Evolutionary conservation across 2,888 invertebrate species (phyloP), one percentile per base, ranked within the genome.

Genomic region (Meiosimyza decipiens): DNA sequence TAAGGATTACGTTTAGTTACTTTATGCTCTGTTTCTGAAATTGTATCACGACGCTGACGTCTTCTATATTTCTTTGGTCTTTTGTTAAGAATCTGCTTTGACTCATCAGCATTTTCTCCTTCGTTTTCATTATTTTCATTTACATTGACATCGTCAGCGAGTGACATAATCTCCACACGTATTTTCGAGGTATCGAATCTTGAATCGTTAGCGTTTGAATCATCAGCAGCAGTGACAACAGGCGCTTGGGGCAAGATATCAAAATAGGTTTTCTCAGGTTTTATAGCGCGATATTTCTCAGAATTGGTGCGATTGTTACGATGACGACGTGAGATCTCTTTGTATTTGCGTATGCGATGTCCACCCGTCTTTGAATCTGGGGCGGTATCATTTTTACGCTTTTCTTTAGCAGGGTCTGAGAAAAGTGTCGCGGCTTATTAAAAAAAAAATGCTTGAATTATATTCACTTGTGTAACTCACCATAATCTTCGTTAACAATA

Each of bases 401-500:
- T 80, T 3, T 74, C 73, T 15, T 81, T 80, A n/a, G 12, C 76
- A 16, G 83, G 82, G 73, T 80, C 83, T 84, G 59, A 11, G 9
- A 18, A 59, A n/a, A 40, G 50, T 40, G 28, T 11, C 3, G 5
- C 16, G 13, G 18, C 13, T 71, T 71, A 60, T 69, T 15, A 68
- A 50, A 71, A 59, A n/a, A n/a, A 65, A 64, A 65, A 1, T 47
- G 9, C 52, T 6, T 9, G 6, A 16, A 6, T 18, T 62, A 40
- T 40, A 50, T 47, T 57, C 28, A 5, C n/a, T 50, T 55, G 18
- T 40, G 60, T 52, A n/a, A 47, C 79, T 78, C 72, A 84, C 85
- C 84, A 77, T 82, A 86, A 77, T 85, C 84, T 74, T 84, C 85
- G 71, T 71, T 83, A 66, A 86, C 86, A 75, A 84, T 83, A 74